Conservation (phyloP, 1,140 invertebrate genomes). For the Gonatopus flavifemur region DNA sequence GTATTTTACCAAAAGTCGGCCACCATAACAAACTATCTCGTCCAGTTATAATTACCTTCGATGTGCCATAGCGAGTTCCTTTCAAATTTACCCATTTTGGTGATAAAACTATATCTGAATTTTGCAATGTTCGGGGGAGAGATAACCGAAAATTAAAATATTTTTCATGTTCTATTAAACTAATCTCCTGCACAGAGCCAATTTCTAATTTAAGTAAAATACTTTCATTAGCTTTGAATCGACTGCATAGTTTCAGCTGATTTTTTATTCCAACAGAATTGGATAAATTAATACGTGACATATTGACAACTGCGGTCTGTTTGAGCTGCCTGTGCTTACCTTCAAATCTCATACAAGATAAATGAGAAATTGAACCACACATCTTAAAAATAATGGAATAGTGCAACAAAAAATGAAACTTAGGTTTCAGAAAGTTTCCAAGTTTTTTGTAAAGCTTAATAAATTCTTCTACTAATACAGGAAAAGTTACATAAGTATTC, state of each 20-base stretch:
- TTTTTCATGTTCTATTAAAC: background rate
- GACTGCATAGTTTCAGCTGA: slow-evolving; percentile 9
- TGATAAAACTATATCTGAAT: background rate
- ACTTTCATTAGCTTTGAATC: background rate
- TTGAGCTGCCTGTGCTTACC: slow-evolving; percentile 4
- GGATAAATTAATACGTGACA: slow-evolving; percentile 4
- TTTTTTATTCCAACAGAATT: slow-evolving; percentile 9
- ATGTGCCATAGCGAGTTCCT: no score
- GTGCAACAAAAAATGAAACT: slow-evolving; percentile 18
- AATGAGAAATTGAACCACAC: slow-evolving; percentile 10
- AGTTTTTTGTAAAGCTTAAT: slow-evolving; percentile 9
- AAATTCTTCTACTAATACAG: slow-evolving; percentile 16
- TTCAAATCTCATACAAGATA: slow-evolving; percentile 11
- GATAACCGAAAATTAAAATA: background rate
- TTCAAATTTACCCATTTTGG: no score
- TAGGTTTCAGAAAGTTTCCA: slow-evolving; percentile 9
- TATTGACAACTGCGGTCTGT: background rate
- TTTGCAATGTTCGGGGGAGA: background rate
- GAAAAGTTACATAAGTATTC: slow-evolving; percentile 8
- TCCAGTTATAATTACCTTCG: no score
- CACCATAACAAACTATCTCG: no score
- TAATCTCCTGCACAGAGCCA: background rate
- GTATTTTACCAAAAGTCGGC: no score
- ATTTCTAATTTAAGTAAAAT: background rate
- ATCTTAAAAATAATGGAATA: slow-evolving; percentile 12